These are phyloP conservation scores for Ormyrus rosae DNA, from an alignment of 2,888 invertebrate species.

Conservation along the genomic window DNA sequence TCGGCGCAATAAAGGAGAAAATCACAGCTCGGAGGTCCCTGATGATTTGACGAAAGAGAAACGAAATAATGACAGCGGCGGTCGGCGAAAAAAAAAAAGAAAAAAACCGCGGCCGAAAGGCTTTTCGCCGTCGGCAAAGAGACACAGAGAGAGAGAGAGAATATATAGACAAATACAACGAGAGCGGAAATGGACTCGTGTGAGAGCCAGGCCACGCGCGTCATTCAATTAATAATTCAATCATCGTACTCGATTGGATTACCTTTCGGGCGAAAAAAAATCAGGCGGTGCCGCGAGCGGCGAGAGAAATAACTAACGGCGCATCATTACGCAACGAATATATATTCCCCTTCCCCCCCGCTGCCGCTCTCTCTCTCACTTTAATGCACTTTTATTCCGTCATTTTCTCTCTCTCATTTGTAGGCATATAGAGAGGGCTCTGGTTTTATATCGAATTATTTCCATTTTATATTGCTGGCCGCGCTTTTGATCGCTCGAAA, in stretches of 20 bases:
- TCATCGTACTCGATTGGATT: conserved; percentile 73
- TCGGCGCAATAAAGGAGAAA: background rate
- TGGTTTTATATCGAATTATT: conserved; percentile 67
- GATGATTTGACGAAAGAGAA: conserved; percentile 9
- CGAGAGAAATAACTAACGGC: conserved; percentile 61
- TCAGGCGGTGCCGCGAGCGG: conserved; percentile 50
- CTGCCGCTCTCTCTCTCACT: background rate
- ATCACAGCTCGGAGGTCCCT: background rate
- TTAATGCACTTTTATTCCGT: conserved; percentile 43
- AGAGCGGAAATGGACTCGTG: background rate
- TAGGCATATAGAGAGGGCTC: background rate
- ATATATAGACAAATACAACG: too few species aligned
- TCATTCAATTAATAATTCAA: conserved; percentile 75
- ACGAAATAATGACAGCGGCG: too few species aligned
- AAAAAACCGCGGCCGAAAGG: background rate
- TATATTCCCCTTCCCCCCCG: conserved; percentile 6
- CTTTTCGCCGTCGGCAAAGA: conserved; percentile 16
- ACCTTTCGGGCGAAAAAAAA: conserved; percentile 67
- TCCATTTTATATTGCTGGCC: conserved; percentile 62
- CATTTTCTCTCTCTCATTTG: background rate
- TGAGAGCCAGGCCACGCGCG: conserved; percentile 58
- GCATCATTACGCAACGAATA: conserved; percentile 65
- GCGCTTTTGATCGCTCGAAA: conserved; percentile 64
- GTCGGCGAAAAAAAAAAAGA: background rate
- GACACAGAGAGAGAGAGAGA: too few species aligned